These are phyloP conservation scores for Sminthopsis crassicaudata DNA, from an alignment of 2,113 vertebrate genomes.

Conservation along the genomic window DNA sequence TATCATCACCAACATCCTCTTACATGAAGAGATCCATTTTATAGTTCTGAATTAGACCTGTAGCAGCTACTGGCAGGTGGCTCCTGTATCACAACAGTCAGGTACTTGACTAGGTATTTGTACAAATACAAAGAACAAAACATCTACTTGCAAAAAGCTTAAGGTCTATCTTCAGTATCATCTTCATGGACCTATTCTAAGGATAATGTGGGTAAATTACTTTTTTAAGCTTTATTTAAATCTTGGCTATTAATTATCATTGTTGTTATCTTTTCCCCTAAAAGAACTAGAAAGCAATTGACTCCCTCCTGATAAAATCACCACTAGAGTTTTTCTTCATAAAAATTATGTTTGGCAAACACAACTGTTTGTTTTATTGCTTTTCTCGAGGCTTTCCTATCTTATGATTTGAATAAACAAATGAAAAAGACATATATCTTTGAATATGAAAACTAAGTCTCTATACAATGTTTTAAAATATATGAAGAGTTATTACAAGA, in stretches of 20 bases:
- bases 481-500: conserved; percentile 25
- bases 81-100: not conserved
- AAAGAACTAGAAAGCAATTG: conserved; percentile 17
- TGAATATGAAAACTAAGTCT: conserved; percentile 62
- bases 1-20: too few relatives aligned
- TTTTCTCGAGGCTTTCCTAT: conserved; percentile 32
- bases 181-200: not conserved
- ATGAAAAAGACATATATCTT: conserved; percentile 66
- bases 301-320: conserved; percentile 12
- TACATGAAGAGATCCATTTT: too few relatives aligned
- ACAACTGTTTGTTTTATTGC: conserved; percentile 52
- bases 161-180: not conserved
- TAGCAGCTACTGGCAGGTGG: too few relatives aligned
- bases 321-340: conserved; percentile 44
- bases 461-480: conserved; percentile 44
- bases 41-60: too few relatives aligned
- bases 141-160: not conserved
- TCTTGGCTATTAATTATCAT: not conserved
- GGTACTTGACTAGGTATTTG: not conserved
- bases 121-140: not conserved
- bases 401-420: conserved; percentile 55
- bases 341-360: conserved; percentile 47
- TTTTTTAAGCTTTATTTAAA: not conserved
- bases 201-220: not conserved
- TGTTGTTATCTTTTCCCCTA: conserved; percentile 24